Percentiles rank a stretch among this genome's conserved stretches.
Evolutionary conservation across 2,113 vertebrate species (phyloP).

Genomic region (Varanus komodoensis): DNA sequence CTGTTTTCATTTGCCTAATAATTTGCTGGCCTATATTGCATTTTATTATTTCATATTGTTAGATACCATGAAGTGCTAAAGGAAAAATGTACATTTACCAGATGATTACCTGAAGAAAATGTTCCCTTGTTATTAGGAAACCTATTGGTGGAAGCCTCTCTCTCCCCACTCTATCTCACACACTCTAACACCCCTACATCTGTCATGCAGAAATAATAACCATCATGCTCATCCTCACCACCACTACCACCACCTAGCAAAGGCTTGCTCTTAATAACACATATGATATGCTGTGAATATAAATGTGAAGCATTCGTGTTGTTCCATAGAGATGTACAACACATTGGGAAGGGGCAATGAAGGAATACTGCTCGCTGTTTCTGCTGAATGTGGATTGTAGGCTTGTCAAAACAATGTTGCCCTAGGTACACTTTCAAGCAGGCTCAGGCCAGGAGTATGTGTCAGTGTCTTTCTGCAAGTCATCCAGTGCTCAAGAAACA

Average conservation of each 20-base stretch:
- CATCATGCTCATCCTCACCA: too few relatives aligned
- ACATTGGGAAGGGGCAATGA: not conserved
- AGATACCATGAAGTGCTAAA: too few relatives aligned
- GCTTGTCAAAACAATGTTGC: not conserved
- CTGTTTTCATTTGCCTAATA: too few relatives aligned
- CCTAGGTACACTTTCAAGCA: not conserved
- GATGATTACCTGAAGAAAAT: not conserved
- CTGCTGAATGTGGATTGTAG: not conserved
- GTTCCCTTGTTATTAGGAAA: not conserved
- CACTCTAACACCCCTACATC: too few relatives aligned
- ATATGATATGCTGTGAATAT: not conserved
- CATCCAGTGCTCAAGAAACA: not conserved
- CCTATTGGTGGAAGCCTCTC: too few relatives aligned
- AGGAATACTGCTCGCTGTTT: not conserved
- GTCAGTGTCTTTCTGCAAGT: not conserved
- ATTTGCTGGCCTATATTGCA: too few relatives aligned
- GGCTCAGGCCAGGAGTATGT: not conserved
- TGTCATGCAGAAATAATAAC: too few relatives aligned
- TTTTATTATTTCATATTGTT: too few relatives aligned
- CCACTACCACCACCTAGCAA: too few relatives aligned
- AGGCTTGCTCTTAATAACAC: not conserved
- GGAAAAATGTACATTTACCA: not conserved
- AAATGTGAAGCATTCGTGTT: not conserved
- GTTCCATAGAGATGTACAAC: not conserved
- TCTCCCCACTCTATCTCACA: too few relatives aligned